Percentiles rank a stretch among this genome's conserved stretches.
phyloP scores from a whole-genome alignment of 2,113 vertebrate genomes.

The Nannospalax galili region DNA sequence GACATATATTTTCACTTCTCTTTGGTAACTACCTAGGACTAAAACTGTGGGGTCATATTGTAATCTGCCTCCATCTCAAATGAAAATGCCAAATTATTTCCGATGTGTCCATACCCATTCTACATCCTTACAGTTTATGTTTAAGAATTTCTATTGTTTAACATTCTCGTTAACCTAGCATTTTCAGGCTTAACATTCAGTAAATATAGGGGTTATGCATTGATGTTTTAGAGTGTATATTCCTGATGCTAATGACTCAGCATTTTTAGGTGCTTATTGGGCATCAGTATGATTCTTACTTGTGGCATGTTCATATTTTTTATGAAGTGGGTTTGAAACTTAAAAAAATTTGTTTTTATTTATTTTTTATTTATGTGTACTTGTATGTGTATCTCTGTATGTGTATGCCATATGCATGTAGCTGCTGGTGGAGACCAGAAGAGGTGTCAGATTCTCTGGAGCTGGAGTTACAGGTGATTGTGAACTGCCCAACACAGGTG shows the following conservation, averaged over 20 bases:
- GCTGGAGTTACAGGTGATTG: too few species aligned
- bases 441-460: too few species aligned
- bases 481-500: too few species aligned
- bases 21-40: slow-evolving; percentile 1
- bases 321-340: background rate
- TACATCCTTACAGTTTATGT: background rate
- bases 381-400: too few species aligned
- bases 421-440: too few species aligned
- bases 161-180: background rate
- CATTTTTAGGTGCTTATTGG: background rate
- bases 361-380: too few species aligned
- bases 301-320: background rate
- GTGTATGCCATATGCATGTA: too few species aligned
- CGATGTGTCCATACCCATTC: background rate
- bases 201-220: background rate
- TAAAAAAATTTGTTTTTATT: too few species aligned
- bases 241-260: background rate
- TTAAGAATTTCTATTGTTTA: background rate
- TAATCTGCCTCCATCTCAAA: background rate
- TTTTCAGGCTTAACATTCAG: background rate
- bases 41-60: background rate
- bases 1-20: slow-evolving; percentile 40
- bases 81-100: background rate
- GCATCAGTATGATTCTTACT: background rate
- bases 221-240: background rate